Evolutionary conservation across 2,113 vertebrate genomes (phyloP), one percentile per base, ranked within the genome.

Genomic region (Megaceryle maxima): DNA sequence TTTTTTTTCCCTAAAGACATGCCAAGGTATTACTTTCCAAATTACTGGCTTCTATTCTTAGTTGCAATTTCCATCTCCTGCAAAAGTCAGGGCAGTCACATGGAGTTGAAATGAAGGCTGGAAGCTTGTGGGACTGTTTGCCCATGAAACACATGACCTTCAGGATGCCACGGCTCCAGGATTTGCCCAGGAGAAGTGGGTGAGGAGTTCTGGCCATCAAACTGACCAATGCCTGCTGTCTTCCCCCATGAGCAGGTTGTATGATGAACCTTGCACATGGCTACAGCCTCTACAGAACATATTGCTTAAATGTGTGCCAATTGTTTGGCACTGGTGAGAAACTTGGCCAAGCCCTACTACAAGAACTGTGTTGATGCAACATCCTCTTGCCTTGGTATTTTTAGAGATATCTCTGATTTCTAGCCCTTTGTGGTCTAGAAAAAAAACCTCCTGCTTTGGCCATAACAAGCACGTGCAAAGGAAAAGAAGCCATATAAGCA

Each of bases 21-120:
- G 20, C 31, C 77, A 25, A 37, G 31, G 90, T 60, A 72, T 91
- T 94, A 84, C 75, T 85, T 92, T 92, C 77, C 60, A 92, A 88
- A 91, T 88, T 51, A 90, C 29, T 67, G 68, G 87, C 37, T 90
- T 91, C 94, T 97, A 35, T 96, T 97, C 87, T 97, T 97, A 93
- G 92, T 94, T 87, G 82, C 67, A 95, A 87, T 96, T 97, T 96
- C 81, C 85, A 85, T 43, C 88, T 95, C 88, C 67, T 2, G 0
- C 13, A 16, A 78, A 93, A 82, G 86, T 66, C 87, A 70, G 78
- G 78, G 94, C 46, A 84, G 70, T 67, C 94, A 92, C 28, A 44
- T 57, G 84, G 94, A 88, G 77, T 60, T 55, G 19, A 20, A 46
- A 20, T 19, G 46, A 91, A 82, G 56, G 46, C 35, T 77, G 43